Evolutionary conservation across 2,888 invertebrate species (phyloP).

Genomic region (Palloptera scutellata): DNA sequence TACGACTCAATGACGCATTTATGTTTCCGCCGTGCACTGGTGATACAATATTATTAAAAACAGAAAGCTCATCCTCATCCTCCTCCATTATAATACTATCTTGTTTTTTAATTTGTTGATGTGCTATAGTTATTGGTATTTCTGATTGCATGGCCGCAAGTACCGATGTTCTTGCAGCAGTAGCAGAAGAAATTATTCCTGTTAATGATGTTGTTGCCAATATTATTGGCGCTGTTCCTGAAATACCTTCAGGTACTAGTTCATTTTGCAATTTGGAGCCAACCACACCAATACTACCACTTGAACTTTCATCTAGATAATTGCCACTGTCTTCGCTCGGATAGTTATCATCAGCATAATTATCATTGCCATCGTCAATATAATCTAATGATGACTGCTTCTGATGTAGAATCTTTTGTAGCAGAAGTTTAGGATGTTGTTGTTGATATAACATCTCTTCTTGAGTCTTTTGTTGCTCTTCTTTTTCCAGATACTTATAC

Average conservation of each 20-base stretch:
- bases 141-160: slow-evolving; percentile 20
- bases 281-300: slow-evolving; percentile 46
- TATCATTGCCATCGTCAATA: slow-evolving; percentile 49
- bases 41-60: neutral
- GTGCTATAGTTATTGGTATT: slow-evolving; percentile 31
- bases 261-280: neutral
- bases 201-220: neutral
- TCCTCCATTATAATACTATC: slow-evolving; percentile 59
- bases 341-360: slow-evolving; percentile 57
- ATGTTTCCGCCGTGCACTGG: neutral
- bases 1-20: slow-evolving; percentile 30
- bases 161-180: neutral
- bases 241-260: neutral
- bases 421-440: slow-evolving; percentile 39
- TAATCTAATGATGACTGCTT: slow-evolving; percentile 47
- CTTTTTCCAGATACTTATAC: slow-evolving; percentile 62
- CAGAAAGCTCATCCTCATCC: slow-evolving; percentile 43
- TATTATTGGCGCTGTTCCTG: neutral
- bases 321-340: slow-evolving; percentile 60
- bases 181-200: slow-evolving; percentile 7
- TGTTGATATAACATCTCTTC: slow-evolving; percentile 40
- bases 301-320: slow-evolving; percentile 59
- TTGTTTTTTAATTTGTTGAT: slow-evolving; percentile 58
- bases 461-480: slow-evolving; percentile 44
- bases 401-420: slow-evolving; percentile 35